Percentiles rank a stretch among this genome's conserved stretches.
These are phyloP conservation scores for Oreochromis tanganicae DNA, from an alignment of 2,113 vertebrate genomes.

Conservation along the genomic window DNA sequence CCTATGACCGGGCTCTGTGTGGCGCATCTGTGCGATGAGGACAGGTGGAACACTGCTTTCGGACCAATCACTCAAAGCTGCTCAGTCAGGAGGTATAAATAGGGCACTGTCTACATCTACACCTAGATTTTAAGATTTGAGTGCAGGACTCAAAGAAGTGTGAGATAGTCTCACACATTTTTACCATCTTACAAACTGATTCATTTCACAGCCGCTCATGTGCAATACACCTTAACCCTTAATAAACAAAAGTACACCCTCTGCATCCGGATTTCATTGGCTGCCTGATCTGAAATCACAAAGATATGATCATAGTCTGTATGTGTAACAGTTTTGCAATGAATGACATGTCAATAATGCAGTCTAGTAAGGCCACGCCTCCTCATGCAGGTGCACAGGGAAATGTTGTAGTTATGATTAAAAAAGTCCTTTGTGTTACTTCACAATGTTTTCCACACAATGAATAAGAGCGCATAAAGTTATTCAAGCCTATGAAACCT, in stretches of 20 bases:
- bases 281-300: background rate
- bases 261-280: background rate
- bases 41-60: background rate
- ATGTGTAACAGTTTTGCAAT: background rate
- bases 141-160: background rate
- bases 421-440: too few species aligned
- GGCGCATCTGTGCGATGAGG: background rate
- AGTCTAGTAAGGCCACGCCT: background rate
- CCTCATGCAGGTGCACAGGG: background rate
- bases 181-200: background rate
- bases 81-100: background rate
- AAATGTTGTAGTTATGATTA: background rate
- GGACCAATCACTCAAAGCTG: background rate
- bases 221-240: background rate
- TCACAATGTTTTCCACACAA: too few species aligned
- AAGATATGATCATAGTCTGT: background rate
- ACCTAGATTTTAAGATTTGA: background rate
- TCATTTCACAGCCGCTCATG: background rate
- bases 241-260: background rate
- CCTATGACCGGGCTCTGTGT: background rate
- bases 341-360: background rate
- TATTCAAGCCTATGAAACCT: too few species aligned
- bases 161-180: background rate
- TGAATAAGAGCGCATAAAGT: too few species aligned
- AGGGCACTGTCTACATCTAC: background rate